Evolutionary conservation across 2,797 vertebrate genomes (phyloP), one percentile per base, ranked within the genome.

Genomic region (Balearica regulorum): DNA sequence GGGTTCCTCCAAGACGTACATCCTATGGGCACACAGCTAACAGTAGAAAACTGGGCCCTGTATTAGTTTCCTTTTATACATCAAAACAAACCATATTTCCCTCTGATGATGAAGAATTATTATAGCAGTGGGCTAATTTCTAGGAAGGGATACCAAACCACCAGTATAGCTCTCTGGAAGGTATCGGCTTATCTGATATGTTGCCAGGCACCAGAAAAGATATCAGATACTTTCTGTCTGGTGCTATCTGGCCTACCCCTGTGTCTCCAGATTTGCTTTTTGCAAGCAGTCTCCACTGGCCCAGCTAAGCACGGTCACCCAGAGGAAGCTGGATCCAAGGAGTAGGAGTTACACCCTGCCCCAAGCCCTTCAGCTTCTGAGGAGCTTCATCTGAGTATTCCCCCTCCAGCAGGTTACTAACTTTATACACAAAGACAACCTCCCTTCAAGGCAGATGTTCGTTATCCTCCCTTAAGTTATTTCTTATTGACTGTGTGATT

Each of bases 41-140:
- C 0, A 1, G 66, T 1, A 5, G 37, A 44, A 60, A 22, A 44
- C 18, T 2, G 6, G 5, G 19, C 16, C 10, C 13, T 10, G 1
- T 5, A 51, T 57, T 25, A 16, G 28, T 25, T 81, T 81, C 18
- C 13, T 70, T 71, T n/a, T 26, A 19, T 41, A 14, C 28, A 10
- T 22, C 46, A 62, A 62, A 15, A 26, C 31, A 55, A 90, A 31
- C n/a, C 13, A 0, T 12, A n/a, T 79, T 82, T 57, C 15, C 25
- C 26, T 29, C 5, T 13, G 4, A n/a, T 12, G 25, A 55, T 22
- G 16, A 89, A 22, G 10, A 3, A 11, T 15, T 39, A 33, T 55
- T 70, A 55, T 0, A 60, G 48, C 24, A 60, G 25, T 39, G 39
- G 39, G 39, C 39, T 39, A 39, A 39, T 39, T 39, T 39, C 39